Evolutionary conservation across 2,797 vertebrate species (phyloP).

Genomic region (Brotogeris chrysoptera): DNA sequence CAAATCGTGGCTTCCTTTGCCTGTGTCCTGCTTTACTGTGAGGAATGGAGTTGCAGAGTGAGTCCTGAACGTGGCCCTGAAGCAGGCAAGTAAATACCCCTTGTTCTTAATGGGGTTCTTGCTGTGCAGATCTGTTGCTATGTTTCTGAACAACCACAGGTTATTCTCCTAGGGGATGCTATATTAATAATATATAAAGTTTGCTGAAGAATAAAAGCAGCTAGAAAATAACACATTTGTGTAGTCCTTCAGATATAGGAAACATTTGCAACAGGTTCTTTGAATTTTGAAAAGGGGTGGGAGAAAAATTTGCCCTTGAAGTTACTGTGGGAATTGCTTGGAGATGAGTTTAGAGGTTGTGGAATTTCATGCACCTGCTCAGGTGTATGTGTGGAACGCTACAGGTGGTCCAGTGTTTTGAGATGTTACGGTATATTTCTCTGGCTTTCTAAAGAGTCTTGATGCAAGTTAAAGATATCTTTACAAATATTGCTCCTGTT

Average conservation of each 20-base stretch:
- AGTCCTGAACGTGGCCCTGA: background rate
- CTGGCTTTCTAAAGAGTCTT: slow-evolving; percentile 43
- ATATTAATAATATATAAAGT: slow-evolving; percentile 6
- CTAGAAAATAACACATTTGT: slow-evolving; percentile 9
- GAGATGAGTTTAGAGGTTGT: background rate
- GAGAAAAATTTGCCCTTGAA: background rate
- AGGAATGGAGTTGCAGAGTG: background rate
- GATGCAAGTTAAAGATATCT: slow-evolving; percentile 18
- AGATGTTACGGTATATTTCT: background rate
- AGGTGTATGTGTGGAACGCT: background rate
- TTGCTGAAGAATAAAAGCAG: slow-evolving; percentile 40
- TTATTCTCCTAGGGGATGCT: slow-evolving; percentile 37
- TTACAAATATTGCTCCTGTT: background rate
- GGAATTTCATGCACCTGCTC: background rate
- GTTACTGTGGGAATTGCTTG: slow-evolving; percentile 13
- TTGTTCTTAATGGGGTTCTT: background rate
- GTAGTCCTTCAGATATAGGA: slow-evolving; percentile 31
- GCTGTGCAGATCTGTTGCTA: background rate
- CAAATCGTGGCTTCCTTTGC: background rate
- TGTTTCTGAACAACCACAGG: slow-evolving; percentile 40
- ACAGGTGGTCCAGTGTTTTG: background rate
- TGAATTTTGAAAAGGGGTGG: background rate
- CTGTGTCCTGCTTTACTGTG: slow-evolving; percentile 16
- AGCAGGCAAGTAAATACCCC: background rate
- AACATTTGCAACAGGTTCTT: background rate